Evolutionary conservation across 2,888 invertebrate species (phyloP), one percentile per base, ranked within the genome.

Genomic region (Hyles lineata): DNA sequence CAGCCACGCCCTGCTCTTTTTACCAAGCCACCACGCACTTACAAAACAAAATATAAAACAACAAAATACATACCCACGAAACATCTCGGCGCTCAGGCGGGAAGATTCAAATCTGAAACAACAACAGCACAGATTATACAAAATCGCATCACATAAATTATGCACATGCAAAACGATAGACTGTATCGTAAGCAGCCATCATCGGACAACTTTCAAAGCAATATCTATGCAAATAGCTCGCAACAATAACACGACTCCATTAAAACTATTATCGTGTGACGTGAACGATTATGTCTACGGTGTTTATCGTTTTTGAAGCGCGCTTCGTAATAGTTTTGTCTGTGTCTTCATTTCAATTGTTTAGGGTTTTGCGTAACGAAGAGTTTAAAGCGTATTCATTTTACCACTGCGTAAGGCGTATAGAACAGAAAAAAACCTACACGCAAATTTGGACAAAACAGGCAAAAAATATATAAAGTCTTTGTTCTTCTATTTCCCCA

Each of bases 171-270:
- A 35, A 62, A 62, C 62, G 43, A 11, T 50, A 23, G 67, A 67
- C 67, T 23, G 50, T 67, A 67, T 67, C 67, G 67, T 50, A 67
- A 81, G 82, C 79, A 75, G 78, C 50, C 67, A 67, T 83, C 79
- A 85, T 85, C 86, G 90, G 89, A 87, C 88, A 88, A 90, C 92
- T 87, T 88, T 80, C 83, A 75, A 90, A 87, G 85, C 88, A 89
- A 92, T 92, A 82, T 90, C 83, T 87, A 92, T 92, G 92, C 90
- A 90, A 93, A 93, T 92, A 85, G 73, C 79, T 75, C 77, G 80
- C 83, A 74, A 78, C 80, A 82, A 83, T 50, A 67, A 67, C 67
- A 67, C 67, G 23, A 67, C 50, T 83, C 83, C 81, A 85, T 83
- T 84, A 81, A 84, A 84, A 83, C 80, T 77, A 78, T 80, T 82